Conservation (phyloP, 2,113 vertebrate genomes). For the Corvus moneduloides region DNA sequence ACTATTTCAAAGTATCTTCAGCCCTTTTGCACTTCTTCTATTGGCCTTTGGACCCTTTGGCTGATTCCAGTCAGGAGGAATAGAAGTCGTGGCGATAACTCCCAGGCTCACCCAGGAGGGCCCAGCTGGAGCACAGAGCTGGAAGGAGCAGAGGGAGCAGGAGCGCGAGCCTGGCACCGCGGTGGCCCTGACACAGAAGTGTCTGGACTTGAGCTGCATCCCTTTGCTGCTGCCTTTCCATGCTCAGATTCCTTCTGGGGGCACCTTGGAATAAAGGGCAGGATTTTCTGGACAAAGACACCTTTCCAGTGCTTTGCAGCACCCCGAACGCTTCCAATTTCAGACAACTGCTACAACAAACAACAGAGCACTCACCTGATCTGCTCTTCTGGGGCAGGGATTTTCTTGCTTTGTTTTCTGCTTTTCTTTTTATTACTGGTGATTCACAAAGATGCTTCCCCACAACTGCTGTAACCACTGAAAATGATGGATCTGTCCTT, state of each 20-base stretch:
- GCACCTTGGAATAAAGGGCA: neutral
- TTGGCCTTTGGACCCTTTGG: neutral
- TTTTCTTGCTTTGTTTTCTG: neutral
- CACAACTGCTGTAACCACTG: neutral
- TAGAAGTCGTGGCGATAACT: neutral
- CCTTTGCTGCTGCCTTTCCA: rapidly evolving
- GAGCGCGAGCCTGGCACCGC: rapidly evolving
- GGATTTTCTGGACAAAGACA: neutral
- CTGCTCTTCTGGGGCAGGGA: neutral
- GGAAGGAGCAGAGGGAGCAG: neutral
- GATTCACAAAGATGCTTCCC: neutral
- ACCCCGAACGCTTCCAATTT: rapidly evolving
- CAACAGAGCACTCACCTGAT: neutral
- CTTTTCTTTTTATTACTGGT: neutral
- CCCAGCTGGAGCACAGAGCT: neutral
- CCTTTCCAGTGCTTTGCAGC: neutral
- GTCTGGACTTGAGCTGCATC: neutral
- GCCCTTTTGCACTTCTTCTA: neutral
- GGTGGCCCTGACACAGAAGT: neutral
- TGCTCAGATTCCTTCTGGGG: neutral
- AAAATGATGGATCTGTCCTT: neutral
- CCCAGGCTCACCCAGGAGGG: neutral
- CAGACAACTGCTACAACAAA: neutral
- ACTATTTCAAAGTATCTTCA: neutral
- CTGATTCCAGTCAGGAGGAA: neutral